Conservation (phyloP, 2,797 vertebrate species). For the Coendou prehensilis region DNA sequence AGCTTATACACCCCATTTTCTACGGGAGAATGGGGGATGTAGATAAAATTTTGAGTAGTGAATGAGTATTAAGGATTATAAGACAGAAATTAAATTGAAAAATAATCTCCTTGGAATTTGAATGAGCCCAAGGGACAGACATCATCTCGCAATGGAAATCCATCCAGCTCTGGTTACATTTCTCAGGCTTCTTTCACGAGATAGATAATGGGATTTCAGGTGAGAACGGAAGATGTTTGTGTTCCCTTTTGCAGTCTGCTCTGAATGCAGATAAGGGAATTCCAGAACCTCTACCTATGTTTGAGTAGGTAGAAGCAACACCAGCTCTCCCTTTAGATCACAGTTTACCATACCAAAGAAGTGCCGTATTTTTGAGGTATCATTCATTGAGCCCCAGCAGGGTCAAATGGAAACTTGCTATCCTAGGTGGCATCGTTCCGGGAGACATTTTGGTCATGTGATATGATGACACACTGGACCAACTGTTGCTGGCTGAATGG, state of each 20-base stretch:
- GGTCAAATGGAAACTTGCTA: not conserved
- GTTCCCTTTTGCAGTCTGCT: not conserved
- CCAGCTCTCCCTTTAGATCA: not conserved
- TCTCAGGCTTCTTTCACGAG: not conserved
- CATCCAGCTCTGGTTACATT: not conserved
- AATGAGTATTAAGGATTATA: not conserved
- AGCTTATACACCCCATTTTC: not conserved
- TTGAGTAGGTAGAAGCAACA: not conserved
- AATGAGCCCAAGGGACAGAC: not conserved
- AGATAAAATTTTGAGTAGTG: not conserved
- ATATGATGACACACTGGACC: not conserved
- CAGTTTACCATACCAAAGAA: not conserved
- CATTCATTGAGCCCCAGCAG: not conserved
- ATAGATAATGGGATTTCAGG: not conserved
- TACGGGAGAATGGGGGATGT: not conserved
- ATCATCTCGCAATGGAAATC: not conserved
- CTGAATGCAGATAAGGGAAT: not conserved
- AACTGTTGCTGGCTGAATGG: not conserved
- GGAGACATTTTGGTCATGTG: not conserved
- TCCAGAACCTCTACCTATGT: not conserved
- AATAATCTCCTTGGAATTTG: not conserved
- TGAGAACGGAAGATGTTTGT: not conserved
- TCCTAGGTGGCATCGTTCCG: not conserved
- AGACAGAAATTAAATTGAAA: not conserved
- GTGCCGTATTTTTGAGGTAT: not conserved